These are phyloP conservation scores for Coenonympha arcania DNA, from an alignment of 2,888 invertebrate genomes.

Conservation along the genomic window DNA sequence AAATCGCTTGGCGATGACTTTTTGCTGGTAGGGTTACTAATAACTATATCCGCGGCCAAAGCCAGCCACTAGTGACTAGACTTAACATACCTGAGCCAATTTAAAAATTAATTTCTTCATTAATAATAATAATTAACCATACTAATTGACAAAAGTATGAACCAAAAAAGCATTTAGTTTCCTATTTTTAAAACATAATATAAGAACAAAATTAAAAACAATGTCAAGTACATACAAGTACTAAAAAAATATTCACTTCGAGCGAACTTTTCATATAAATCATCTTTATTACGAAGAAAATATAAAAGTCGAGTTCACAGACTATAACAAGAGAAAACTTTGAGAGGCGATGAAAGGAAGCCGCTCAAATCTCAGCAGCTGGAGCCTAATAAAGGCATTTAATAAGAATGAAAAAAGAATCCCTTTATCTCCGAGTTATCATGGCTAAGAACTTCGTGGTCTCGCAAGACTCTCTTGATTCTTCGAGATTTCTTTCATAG, in stretches of 20 bases:
- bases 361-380: constrained; percentile 22
- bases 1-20: too few species aligned
- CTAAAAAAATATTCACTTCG: constrained; percentile 9
- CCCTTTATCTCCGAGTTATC: constrained; percentile 20
- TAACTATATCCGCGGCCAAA: too few species aligned
- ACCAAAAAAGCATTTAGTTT: too few species aligned
- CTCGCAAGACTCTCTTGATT: constrained; percentile 14
- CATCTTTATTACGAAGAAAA: constrained; percentile 6
- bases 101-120: too few species aligned
- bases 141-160: too few species aligned
- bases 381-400: constrained; percentile 20
- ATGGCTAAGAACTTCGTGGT: constrained; percentile 19
- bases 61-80: too few species aligned
- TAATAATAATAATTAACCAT: too few species aligned
- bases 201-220: too few species aligned
- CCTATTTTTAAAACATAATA: too few species aligned
- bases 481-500: constrained; percentile 27
- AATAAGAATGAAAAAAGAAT: constrained; percentile 20
- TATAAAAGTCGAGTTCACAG: constrained; percentile 3
- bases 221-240: too few species aligned
- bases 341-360: constrained; percentile 8
- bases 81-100: too few species aligned
- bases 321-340: constrained; percentile 13
- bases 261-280: constrained; percentile 3
- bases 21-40: too few species aligned